phyloP scores from a whole-genome alignment of 2,797 vertebrate genomes.

The Pangasius krempfi region DNA sequence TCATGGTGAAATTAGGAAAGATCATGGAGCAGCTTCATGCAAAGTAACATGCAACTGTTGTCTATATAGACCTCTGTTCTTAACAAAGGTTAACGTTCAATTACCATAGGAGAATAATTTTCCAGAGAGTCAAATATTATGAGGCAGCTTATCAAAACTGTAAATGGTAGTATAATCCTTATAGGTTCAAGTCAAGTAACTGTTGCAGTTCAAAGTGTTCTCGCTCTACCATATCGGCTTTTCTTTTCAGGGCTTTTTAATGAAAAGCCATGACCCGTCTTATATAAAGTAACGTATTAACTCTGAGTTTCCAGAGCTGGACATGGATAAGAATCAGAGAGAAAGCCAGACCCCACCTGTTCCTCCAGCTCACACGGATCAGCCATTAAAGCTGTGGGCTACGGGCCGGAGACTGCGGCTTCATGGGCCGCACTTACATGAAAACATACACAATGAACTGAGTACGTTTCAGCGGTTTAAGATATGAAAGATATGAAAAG shows the following conservation, averaged over 20 bases:
- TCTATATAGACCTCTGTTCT: neutral
- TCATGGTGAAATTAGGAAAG: neutral
- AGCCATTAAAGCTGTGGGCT: slow-evolving; percentile 36
- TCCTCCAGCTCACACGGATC: slow-evolving; percentile 32
- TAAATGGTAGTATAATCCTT: neutral
- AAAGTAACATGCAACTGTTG: neutral
- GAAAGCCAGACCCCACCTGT: slow-evolving; percentile 44
- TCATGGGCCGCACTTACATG: neutral
- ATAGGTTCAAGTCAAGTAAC: neutral
- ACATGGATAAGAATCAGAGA: slow-evolving; percentile 51
- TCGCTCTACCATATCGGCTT: slow-evolving; percentile 4
- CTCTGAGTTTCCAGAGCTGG: slow-evolving; percentile 54
- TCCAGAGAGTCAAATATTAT: neutral
- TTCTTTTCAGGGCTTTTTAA: slow-evolving; percentile 32
- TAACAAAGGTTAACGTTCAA: neutral
- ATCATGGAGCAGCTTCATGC: neutral
- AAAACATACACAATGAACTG: neutral
- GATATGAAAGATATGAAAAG: slow-evolving; percentile 23
- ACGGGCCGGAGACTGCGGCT: neutral
- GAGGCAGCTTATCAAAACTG: neutral
- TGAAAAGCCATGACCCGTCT: slow-evolving; percentile 37
- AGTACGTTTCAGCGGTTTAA: slow-evolving; percentile 28
- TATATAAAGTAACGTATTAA: slow-evolving; percentile 56
- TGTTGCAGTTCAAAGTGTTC: neutral
- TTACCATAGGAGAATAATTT: neutral